Conservation (phyloP, 2,888 invertebrate species). For the Drosophila barbarae region DNA sequence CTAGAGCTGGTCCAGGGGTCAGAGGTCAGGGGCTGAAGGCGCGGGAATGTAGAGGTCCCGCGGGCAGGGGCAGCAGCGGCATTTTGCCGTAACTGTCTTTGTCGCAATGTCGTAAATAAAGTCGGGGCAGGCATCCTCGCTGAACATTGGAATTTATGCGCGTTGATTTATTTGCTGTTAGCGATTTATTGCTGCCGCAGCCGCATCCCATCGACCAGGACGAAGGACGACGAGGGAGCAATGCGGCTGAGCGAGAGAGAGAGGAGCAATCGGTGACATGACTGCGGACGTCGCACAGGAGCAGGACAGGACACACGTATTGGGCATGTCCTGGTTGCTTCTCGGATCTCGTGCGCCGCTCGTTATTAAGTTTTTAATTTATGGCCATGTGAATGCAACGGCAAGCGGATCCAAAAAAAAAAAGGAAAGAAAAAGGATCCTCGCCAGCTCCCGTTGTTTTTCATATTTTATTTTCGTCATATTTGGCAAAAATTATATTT, state of each 20-base stretch:
- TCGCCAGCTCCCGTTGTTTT: constrained; percentile 17
- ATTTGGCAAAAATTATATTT: constrained; percentile 71
- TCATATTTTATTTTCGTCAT: constrained; percentile 30
- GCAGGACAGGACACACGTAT: constrained; percentile 59
- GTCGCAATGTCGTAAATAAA: constrained; percentile 75
- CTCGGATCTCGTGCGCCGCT: constrained; percentile 59
- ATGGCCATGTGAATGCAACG: constrained; percentile 68
- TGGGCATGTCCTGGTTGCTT: constrained; percentile 75
- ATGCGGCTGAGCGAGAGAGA: constrained; percentile 5
- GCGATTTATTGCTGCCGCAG: constrained; percentile 78
- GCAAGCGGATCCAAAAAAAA: constrained; percentile 24
- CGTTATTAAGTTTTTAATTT: constrained; percentile 78
- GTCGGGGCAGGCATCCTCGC: constrained; percentile 68
- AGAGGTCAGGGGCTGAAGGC: constrained; percentile 25
- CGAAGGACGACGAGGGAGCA: background rate
- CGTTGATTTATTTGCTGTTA: constrained; percentile 78
- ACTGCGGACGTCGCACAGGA: constrained; percentile 42
- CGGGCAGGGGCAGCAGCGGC: constrained; percentile 40
- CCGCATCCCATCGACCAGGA: constrained; percentile 48
- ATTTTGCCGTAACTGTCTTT: constrained; percentile 69
- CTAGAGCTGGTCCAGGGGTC: background rate
- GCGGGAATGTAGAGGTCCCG: constrained; percentile 5
- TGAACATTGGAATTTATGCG: constrained; percentile 76
- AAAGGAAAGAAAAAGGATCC: constrained; percentile 14
- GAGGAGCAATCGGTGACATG: constrained; percentile 56